Conservation (phyloP, 1,140 invertebrate genomes). For the Ceratosolen solmsi region DNA sequence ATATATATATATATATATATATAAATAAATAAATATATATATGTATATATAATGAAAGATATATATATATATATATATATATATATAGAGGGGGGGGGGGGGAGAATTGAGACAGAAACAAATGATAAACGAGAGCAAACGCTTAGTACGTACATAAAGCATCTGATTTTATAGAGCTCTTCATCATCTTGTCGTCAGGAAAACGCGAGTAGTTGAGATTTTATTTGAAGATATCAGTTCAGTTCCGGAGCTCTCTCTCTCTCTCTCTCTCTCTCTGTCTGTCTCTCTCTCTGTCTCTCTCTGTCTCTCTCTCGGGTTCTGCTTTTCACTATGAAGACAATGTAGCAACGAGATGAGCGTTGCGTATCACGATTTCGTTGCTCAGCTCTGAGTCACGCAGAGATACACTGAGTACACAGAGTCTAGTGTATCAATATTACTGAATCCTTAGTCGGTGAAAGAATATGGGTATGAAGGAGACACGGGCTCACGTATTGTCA, state of each 20-base stretch:
- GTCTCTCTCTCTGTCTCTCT: too few relatives aligned
- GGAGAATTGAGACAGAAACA: too few relatives aligned
- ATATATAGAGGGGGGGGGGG: too few relatives aligned
- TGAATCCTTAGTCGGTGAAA: constrained; percentile 20
- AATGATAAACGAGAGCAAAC: neutral
- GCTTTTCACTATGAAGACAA: neutral
- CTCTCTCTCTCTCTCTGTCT: too few relatives aligned
- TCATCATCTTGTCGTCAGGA: constrained; percentile 34
- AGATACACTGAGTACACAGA: neutral
- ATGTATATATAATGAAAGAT: too few relatives aligned
- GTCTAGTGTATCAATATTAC: neutral
- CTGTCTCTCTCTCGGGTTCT: too few relatives aligned
- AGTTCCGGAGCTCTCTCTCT: neutral
- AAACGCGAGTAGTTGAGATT: constrained; percentile 24
- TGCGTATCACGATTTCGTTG: constrained; percentile 13
- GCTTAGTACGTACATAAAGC: constrained; percentile 16
- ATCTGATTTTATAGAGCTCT: constrained; percentile 38
- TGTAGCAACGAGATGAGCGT: neutral
- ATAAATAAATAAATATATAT: too few relatives aligned
- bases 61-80: too few relatives aligned
- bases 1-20: too few relatives aligned
- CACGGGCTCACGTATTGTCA: too few relatives aligned
- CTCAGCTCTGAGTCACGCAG: constrained; percentile 17
- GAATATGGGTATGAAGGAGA: constrained; percentile 42
- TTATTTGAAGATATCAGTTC: constrained; percentile 20